A percentile compares a stretch with the other conserved stretches of the same genome.
phyloP scores from a whole-genome alignment of 2,888 invertebrate species.

The Artemia sp. region DNA sequence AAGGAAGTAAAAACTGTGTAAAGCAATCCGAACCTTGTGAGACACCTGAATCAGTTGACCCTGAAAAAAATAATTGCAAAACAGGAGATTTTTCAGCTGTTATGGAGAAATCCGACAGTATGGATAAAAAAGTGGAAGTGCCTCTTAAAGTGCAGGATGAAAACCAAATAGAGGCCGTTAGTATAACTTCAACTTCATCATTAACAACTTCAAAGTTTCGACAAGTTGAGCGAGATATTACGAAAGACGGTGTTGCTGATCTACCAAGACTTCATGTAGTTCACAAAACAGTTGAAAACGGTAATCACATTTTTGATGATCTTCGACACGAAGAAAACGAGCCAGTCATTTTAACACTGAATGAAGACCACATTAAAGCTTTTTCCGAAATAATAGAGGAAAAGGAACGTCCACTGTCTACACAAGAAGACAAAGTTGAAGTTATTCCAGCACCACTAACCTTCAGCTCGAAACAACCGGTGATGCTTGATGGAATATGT shows the following conservation, averaged over 20 bases:
- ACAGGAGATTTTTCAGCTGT: background rate
- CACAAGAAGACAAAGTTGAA: background rate
- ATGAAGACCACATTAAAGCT: constrained; percentile 3
- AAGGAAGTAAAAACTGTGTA: background rate
- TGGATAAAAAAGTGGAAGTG: background rate
- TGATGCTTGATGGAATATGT: constrained; percentile 15
- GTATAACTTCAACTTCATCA: background rate
- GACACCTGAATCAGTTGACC: background rate
- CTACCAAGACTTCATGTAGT: background rate
- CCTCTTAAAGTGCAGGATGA: background rate
- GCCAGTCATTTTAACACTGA: background rate
- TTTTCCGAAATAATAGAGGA: constrained; percentile 8
- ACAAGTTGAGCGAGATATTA: background rate
- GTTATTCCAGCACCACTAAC: background rate
- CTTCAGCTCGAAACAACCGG: background rate
- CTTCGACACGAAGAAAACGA: too few relatives aligned
- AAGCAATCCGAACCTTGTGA: background rate
- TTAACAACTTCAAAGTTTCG: background rate
- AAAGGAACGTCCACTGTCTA: background rate
- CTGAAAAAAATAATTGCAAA: background rate
- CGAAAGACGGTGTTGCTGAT: background rate
- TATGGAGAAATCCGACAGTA: background rate
- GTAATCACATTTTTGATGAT: too few relatives aligned
- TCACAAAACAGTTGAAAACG: background rate
- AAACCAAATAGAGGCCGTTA: background rate